These are phyloP conservation scores for Patella caerulea DNA, from an alignment of 2,888 invertebrate species.

Conservation along the genomic window DNA sequence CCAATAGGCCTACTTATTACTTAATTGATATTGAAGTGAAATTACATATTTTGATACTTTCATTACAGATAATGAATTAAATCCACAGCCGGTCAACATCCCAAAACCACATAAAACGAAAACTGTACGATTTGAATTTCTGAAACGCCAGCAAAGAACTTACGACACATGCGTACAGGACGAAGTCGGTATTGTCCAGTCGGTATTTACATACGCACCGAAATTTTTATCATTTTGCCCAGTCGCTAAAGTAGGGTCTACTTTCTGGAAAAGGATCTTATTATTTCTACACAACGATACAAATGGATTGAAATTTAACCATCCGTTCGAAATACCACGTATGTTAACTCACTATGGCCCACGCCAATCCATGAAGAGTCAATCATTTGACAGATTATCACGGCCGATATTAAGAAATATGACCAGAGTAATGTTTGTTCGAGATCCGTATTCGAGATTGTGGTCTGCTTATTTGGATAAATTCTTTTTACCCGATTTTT, in stretches of 20 bases:
- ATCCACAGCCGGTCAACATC: too few species aligned
- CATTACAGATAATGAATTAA: too few species aligned
- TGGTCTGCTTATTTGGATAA: constrained; percentile 57
- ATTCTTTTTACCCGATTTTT: constrained; percentile 52
- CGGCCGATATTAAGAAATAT: constrained; percentile 26
- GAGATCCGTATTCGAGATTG: constrained; percentile 51
- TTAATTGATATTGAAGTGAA: too few species aligned
- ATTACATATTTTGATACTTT: too few species aligned
- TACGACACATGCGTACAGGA: not conserved
- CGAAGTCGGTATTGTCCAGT: constrained; percentile 2
- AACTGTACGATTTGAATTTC: too few species aligned
- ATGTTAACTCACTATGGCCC: constrained; percentile 36
- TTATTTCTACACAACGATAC: constrained; percentile 43
- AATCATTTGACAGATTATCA: constrained; percentile 10
- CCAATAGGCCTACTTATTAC: too few species aligned
- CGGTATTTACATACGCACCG: constrained; percentile 15
- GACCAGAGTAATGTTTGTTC: constrained; percentile 41
- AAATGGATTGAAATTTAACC: constrained; percentile 11
- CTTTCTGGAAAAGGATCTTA: constrained; percentile 49
- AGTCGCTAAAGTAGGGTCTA: constrained; percentile 52
- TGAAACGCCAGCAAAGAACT: not conserved
- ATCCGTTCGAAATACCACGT: constrained; percentile 38
- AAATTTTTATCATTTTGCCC: constrained; percentile 43
- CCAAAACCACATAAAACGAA: too few species aligned
- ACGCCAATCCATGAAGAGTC: constrained; percentile 19